These are phyloP conservation scores for Dromas ardeola DNA, from an alignment of 2,113 vertebrate genomes.

Conservation along the genomic window DNA sequence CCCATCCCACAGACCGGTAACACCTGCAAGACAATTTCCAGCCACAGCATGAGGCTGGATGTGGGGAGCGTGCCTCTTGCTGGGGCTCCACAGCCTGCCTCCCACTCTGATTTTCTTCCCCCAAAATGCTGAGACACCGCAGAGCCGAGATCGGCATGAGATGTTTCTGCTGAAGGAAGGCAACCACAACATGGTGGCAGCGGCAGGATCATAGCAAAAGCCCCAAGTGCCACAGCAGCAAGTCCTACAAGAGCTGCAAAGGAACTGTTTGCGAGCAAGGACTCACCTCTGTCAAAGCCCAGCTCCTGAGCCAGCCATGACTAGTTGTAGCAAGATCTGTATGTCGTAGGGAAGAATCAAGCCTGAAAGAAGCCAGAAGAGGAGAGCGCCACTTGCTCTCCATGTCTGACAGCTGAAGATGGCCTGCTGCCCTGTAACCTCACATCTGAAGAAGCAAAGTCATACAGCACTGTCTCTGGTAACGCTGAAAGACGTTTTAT, in stretches of 20 bases:
- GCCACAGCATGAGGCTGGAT: background rate
- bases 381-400: background rate
- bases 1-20: background rate
- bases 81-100: background rate
- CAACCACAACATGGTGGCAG: background rate
- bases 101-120: rapidly evolving
- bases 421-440: background rate
- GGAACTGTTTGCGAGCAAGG: background rate
- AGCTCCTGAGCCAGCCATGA: background rate
- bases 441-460: background rate
- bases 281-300: background rate
- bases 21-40: background rate
- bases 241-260: background rate
- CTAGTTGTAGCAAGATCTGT: background rate
- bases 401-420: background rate
- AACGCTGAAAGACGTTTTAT: background rate
- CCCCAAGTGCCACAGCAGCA: rapidly evolving
- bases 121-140: background rate
- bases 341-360: background rate
- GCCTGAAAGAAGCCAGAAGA: background rate
- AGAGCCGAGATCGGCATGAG: background rate
- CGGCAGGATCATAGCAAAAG: background rate
- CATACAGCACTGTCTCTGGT: background rate
- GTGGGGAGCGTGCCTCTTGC: background rate
- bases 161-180: background rate